Percentiles rank a stretch among this genome's conserved stretches.
Conservation (phyloP, 1,140 invertebrate species). For the Ceratoteleas bidentatus region DNA sequence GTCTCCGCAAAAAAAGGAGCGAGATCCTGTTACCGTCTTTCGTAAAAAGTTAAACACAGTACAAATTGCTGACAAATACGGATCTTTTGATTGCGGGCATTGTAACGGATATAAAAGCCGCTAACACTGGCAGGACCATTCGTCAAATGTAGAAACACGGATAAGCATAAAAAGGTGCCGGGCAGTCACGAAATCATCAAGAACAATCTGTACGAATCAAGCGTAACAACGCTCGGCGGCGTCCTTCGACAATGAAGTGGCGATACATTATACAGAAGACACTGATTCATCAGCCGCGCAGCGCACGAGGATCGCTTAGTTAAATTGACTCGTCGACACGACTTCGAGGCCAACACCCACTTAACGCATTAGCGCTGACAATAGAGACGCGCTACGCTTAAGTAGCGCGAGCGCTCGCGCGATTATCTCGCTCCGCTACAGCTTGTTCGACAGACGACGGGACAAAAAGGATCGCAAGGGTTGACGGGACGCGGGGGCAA, state of each 20-base stretch:
- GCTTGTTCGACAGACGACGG: conserved; percentile 47
- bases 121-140: conserved; percentile 46
- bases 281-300: conserved; percentile 62
- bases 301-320: conserved; percentile 58
- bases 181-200: conserved; percentile 54
- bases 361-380: conserved; percentile 68
- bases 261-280: conserved; percentile 60
- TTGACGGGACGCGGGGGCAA: conserved; percentile 18
- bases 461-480: conserved; percentile 40
- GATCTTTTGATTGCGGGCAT: conserved; percentile 34
- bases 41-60: conserved; percentile 26
- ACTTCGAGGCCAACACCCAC: conserved; percentile 68
- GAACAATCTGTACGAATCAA: conserved; percentile 59
- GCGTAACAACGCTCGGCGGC: conserved; percentile 45
- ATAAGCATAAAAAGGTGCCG: conserved; percentile 46
- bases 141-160: conserved; percentile 54
- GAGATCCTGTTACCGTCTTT: conserved; percentile 24
- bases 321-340: conserved; percentile 68
- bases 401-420: conserved; percentile 57
- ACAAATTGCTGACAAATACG: conserved; percentile 58
- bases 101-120: conserved; percentile 31
- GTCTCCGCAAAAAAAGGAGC: no score
- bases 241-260: conserved; percentile 56
- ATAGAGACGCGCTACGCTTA: conserved; percentile 67
- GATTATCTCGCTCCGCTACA: conserved; percentile 59